Percentiles rank a stretch among this genome's conserved stretches.
phyloP scores from a whole-genome alignment of 2,888 invertebrate genomes.

The Yponomeuta cagnagella region DNA sequence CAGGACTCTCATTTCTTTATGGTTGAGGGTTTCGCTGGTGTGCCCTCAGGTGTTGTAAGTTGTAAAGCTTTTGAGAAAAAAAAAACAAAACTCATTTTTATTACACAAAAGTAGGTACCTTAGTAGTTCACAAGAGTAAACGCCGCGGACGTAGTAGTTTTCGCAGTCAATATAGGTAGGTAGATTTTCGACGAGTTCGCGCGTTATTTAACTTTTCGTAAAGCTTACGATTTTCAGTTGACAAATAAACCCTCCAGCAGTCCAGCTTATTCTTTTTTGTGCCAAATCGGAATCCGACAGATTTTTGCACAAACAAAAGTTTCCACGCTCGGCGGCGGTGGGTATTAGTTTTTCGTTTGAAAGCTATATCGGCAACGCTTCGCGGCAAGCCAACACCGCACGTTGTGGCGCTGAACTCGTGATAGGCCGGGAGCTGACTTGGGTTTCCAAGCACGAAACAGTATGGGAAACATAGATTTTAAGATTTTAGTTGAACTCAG shows the following conservation, averaged over 20 bases:
- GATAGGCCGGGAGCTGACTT: constrained; percentile 35
- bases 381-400: constrained; percentile 66
- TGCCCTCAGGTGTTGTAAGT: no score
- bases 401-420: constrained; percentile 37
- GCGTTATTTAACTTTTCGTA: neutral
- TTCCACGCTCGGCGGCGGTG: neutral
- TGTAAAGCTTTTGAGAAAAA: no score
- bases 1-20: no score
- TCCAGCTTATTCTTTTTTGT: neutral
- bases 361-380: constrained; percentile 51
- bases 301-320: constrained; percentile 1
- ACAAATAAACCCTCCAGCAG: constrained; percentile 1
- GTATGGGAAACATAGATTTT: no score
- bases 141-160: no score
- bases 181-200: neutral
- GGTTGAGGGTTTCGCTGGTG: no score
- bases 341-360: constrained; percentile 1
- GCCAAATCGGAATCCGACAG: neutral
- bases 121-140: no score
- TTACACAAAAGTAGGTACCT: no score
- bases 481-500: no score
- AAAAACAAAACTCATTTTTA: no score
- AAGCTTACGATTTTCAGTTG: neutral
- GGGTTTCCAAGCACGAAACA: no score
- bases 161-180: no score